A percentile compares a stretch with the other conserved stretches of the same genome.
These are phyloP conservation scores for Agelastica alni DNA, from an alignment of 2,888 invertebrate genomes.

Conservation along the genomic window DNA sequence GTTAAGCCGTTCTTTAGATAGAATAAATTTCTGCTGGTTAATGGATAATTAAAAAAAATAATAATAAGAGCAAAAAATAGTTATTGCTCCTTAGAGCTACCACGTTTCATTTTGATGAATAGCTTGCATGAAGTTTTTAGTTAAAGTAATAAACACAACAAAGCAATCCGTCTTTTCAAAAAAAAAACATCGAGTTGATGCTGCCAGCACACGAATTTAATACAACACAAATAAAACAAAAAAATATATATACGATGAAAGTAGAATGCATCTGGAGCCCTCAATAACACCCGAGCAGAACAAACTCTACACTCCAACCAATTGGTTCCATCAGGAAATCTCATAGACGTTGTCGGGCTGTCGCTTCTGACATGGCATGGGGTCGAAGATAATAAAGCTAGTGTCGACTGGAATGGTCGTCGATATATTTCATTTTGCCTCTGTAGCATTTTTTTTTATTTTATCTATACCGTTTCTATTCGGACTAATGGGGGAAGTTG, in stretches of 20 bases:
- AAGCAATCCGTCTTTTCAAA: background rate
- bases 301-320: conserved; percentile 21
- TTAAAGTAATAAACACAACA: conserved; percentile 1
- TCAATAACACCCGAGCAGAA: conserved; percentile 11
- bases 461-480: conserved; percentile 41
- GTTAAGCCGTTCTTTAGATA: no score
- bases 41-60: no score
- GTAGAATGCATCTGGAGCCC: conserved; percentile 11
- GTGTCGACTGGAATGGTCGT: conserved; percentile 48
- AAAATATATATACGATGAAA: no score
- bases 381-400: conserved; percentile 39
- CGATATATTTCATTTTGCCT: conserved; percentile 52
- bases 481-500: conserved; percentile 52
- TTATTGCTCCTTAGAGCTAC: no score
- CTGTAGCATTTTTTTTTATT: conserved; percentile 49
- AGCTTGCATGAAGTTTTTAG: background rate
- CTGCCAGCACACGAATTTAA: conserved; percentile 7
- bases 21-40: no score
- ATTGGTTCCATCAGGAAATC: conserved; percentile 29
- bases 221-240: conserved; percentile 11
- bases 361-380: conserved; percentile 36
- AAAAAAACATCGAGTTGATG: conserved; percentile 1
- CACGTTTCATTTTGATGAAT: no score
- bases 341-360: conserved; percentile 22
- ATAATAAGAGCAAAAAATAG: no score